A percentile compares a stretch with the other conserved stretches of the same genome.
Evolutionary conservation across 37 sponge, comb jelly and placozoan species (phyloP).

Genomic region (Theonella swinhoei): DNA sequence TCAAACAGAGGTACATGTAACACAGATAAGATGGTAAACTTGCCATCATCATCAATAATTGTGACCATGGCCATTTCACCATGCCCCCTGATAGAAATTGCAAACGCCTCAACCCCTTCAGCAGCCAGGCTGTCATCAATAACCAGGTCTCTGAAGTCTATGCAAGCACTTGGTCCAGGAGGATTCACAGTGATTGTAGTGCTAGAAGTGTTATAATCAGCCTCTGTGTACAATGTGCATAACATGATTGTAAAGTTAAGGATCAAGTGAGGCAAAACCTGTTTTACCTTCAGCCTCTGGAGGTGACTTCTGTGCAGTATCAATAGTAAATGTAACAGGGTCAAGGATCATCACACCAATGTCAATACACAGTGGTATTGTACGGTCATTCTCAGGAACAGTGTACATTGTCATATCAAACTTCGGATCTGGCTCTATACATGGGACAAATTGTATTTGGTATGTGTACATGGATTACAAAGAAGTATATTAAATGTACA

Average conservation of each 20-base stretch:
- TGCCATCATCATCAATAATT: slow-evolving; percentile 31
- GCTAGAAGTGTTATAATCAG: not conserved
- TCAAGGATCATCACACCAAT: not conserved
- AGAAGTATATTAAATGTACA: not conserved
- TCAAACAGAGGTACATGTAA: not conserved
- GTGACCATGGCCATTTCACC: not conserved
- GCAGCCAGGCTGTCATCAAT: slow-evolving; percentile 20
- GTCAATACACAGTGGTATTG: not conserved
- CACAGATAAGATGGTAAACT: not conserved
- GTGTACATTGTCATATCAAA: slow-evolving; percentile 11
- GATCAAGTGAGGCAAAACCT: too few species aligned
- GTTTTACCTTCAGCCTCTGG: not conserved
- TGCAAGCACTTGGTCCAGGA: not conserved
- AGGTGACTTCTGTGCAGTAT: not conserved
- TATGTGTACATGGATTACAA: too few species aligned
- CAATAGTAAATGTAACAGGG: not conserved
- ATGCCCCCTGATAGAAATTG: not conserved
- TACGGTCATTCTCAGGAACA: slow-evolving; percentile 18
- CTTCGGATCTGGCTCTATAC: not conserved
- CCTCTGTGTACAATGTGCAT: too few species aligned
- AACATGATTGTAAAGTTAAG: too few species aligned
- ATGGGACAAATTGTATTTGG: too few species aligned
- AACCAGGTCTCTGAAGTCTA: not conserved
- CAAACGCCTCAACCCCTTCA: slow-evolving; percentile 2
- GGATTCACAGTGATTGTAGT: not conserved